Conservation (phyloP, 2,113 vertebrate species). For the Fulica atra region DNA sequence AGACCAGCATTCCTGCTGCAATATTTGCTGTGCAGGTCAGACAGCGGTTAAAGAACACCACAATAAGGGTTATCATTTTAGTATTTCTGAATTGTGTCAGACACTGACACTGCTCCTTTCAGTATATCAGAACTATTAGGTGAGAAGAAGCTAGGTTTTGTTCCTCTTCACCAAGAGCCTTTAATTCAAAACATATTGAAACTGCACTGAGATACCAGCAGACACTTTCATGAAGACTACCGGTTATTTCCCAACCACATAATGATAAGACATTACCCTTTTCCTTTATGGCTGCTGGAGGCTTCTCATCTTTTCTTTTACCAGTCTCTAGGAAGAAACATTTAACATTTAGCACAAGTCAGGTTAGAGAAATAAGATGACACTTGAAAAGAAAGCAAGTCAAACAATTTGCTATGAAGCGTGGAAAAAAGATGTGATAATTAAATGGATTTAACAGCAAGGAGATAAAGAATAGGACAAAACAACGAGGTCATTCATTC, state of each 20-base stretch:
- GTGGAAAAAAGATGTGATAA: background rate
- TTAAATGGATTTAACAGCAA: constrained; percentile 3
- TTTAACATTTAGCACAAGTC: constrained; percentile 51
- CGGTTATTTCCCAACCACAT: background rate
- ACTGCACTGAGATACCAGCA: background rate
- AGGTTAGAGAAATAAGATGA: constrained; percentile 7
- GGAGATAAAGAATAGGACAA: background rate
- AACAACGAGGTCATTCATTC: background rate
- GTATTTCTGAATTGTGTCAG: background rate
- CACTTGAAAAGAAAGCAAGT: constrained; percentile 1
- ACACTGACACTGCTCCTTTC: background rate
- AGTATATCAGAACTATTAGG: background rate
- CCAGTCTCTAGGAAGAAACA: constrained; percentile 65
- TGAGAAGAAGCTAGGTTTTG: background rate
- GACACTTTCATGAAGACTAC: background rate
- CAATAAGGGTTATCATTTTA: background rate
- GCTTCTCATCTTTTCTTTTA: constrained; percentile 70
- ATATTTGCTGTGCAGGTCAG: background rate
- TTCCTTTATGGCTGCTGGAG: constrained; percentile 56
- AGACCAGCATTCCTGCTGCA: background rate
- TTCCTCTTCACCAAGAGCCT: background rate
- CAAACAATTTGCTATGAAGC: background rate
- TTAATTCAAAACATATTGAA: background rate
- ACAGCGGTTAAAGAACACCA: background rate
- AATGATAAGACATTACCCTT: constrained; percentile 66